phyloP scores from a whole-genome alignment of 2,888 invertebrate genomes.

The Acleris laterana region DNA sequence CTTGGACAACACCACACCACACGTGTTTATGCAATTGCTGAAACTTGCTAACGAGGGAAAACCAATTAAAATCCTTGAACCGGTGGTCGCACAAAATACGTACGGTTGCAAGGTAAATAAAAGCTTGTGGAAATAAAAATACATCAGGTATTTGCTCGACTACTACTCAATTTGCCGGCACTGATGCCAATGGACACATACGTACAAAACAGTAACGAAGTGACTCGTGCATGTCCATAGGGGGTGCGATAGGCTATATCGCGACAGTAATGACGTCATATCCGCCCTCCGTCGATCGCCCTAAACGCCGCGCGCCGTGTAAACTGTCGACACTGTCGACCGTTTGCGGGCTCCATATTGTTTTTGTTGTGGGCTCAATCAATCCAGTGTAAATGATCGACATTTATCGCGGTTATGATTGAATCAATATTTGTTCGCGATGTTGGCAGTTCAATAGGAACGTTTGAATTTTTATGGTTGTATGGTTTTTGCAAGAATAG shows the following conservation, averaged over 20 bases:
- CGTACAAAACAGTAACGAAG: conserved; percentile 16
- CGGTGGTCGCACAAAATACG: too few species aligned
- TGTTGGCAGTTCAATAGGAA: neutral
- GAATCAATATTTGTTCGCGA: conserved; percentile 1
- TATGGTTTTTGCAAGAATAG: too few species aligned
- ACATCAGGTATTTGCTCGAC: neutral
- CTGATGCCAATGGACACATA: conserved; percentile 14
- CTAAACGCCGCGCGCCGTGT: conserved; percentile 39
- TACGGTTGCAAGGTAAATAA: too few species aligned
- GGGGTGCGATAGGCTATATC: conserved; percentile 34
- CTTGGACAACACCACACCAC: conserved; percentile 19
- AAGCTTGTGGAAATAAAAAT: too few species aligned
- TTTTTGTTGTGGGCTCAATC: conserved; percentile 39
- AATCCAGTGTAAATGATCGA: conserved; percentile 29
- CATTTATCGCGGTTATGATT: conserved; percentile 18
- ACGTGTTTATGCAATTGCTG: too few species aligned
- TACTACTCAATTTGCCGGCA: conserved; percentile 19
- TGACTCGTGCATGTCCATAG: conserved; percentile 28
- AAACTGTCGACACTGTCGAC: conserved; percentile 29
- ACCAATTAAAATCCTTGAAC: too few species aligned
- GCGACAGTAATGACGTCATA: conserved; percentile 41
- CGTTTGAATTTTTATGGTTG: too few species aligned
- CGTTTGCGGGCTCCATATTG: conserved; percentile 40
- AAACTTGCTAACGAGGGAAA: too few species aligned
- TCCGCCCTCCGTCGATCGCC: conserved; percentile 38